A percentile compares a stretch with the other conserved stretches of the same genome.
These are phyloP conservation scores for Leptobrachium ailaonicum DNA, from an alignment of 2,113 vertebrate species.

Conservation along the genomic window DNA sequence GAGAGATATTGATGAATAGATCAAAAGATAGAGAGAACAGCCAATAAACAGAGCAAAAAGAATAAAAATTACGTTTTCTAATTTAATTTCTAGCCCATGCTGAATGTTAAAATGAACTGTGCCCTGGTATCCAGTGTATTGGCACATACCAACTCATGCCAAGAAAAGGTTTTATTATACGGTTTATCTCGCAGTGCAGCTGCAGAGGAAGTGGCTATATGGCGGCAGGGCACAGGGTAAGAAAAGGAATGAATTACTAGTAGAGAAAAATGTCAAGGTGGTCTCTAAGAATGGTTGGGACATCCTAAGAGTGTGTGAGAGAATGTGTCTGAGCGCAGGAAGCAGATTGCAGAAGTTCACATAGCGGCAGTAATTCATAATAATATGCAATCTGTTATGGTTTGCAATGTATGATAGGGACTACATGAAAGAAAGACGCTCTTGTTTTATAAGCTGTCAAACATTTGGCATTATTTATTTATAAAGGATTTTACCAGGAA, in stretches of 20 bases:
- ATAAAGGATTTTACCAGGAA: too few relatives aligned
- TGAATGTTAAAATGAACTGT: too few relatives aligned
- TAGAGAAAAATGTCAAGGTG: background rate
- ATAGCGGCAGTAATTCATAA: background rate
- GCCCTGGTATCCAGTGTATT: too few relatives aligned
- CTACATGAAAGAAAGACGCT: too few relatives aligned
- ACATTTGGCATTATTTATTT: too few relatives aligned
- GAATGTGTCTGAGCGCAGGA: background rate
- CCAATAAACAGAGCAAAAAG: too few relatives aligned
- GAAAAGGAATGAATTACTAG: constrained; percentile 9
- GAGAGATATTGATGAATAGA: too few relatives aligned
- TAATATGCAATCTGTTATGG: background rate
- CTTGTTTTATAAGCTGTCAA: too few relatives aligned
- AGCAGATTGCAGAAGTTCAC: background rate
- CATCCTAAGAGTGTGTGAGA: background rate
- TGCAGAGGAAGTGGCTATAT: constrained; percentile 17
- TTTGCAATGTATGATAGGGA: too few relatives aligned
- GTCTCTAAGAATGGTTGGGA: background rate
- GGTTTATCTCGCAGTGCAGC: constrained; percentile 29
- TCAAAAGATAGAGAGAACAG: too few relatives aligned
- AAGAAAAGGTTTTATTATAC: constrained; percentile 23
- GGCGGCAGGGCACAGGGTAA: constrained; percentile 6
- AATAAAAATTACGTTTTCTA: too few relatives aligned
- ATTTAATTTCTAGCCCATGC: too few relatives aligned
- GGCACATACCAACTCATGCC: background rate